Evolutionary conservation across 1,140 invertebrate species (phyloP), one percentile per base, ranked within the genome.

Genomic region (Rhagoletis zephyria): DNA sequence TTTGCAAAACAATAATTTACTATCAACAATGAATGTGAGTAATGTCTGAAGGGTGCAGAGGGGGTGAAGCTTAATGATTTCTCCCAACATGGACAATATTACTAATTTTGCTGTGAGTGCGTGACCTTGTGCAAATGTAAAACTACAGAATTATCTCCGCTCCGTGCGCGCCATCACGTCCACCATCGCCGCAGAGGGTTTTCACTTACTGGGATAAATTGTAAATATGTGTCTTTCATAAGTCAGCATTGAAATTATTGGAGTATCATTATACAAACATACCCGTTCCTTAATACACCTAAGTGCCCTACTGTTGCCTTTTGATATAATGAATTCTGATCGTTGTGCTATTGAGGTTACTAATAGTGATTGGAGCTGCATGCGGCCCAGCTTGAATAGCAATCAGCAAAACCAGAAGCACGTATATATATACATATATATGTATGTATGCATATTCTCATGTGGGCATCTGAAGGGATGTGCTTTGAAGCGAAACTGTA

Each of bases 1-100:
- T 56, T 56, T 56, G 1, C 14, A 81, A 56, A 81, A 56, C 74
- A 81, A 81, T 81, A 81, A 81, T 81, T 81, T 56, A 81, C 48
- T 51, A 9, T 48, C 1, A n/a, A 56, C 74, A 81, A 81, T 81
- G 56, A 81, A 48, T 19, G 56, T 81, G 74, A 81, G 74, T 81
- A 56, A 81, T 81, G 48, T 81, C 48, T 81, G 19, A 81, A 56
- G 74, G 74, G 48, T 63, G 7, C 3, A 63, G 61, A 12, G 16
- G 7, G 61, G 16, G 10, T 63, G n/a, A 14, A 5, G 42, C 3
- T 74, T 45, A 74, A 74, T 74, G 16, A 2, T 56, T 81, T 51
- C 5, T 16, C 48, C 45, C 56, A n/a, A 48, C n/a, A 51, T 9
- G 12, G 19, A 81, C 56, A 81, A 81, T 77, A 77, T 81, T 48